Percentiles rank a stretch among this genome's conserved stretches.
These are phyloP conservation scores for Cavia porcellus DNA, from an alignment of 2,113 vertebrate species.

Conservation along the genomic window DNA sequence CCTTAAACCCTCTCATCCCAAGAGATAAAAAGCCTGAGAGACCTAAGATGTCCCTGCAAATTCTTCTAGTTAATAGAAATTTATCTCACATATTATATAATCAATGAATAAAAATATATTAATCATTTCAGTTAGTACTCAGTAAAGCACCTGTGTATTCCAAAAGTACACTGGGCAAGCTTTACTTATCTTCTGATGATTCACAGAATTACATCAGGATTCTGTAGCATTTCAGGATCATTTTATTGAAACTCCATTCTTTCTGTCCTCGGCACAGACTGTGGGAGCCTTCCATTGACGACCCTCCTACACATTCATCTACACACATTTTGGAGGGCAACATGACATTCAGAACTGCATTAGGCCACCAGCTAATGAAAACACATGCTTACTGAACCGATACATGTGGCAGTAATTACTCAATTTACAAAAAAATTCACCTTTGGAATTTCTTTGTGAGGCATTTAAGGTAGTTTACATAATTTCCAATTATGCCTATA, in stretches of 20 bases:
- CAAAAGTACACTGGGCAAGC: not conserved
- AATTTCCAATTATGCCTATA: conserved; percentile 16
- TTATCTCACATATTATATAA: not conserved
- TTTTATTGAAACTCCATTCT: not conserved
- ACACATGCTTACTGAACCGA: not conserved
- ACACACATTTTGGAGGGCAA: not conserved
- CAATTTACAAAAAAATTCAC: conserved; percentile 37
- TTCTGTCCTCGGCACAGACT: not conserved
- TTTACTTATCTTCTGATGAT: not conserved
- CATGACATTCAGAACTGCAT: not conserved
- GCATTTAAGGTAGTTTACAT: conserved; percentile 24
- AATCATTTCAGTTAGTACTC: not conserved
- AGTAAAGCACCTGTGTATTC: not conserved
- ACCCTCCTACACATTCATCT: not conserved
- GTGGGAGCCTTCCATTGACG: not conserved
- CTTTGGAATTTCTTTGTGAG: conserved; percentile 56
- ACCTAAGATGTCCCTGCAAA: not conserved
- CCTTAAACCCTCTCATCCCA: not conserved
- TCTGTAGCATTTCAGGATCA: not conserved
- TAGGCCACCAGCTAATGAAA: not conserved
- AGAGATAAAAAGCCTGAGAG: not conserved
- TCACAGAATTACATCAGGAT: not conserved
- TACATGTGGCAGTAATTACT: conserved; percentile 24
- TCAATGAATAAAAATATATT: not conserved
- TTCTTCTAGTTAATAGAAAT: conserved; percentile 18